Evolutionary conservation across 2,888 invertebrate genomes (phyloP), one percentile per base, ranked within the genome.

Genomic region (Drosophila gaucha): DNA sequence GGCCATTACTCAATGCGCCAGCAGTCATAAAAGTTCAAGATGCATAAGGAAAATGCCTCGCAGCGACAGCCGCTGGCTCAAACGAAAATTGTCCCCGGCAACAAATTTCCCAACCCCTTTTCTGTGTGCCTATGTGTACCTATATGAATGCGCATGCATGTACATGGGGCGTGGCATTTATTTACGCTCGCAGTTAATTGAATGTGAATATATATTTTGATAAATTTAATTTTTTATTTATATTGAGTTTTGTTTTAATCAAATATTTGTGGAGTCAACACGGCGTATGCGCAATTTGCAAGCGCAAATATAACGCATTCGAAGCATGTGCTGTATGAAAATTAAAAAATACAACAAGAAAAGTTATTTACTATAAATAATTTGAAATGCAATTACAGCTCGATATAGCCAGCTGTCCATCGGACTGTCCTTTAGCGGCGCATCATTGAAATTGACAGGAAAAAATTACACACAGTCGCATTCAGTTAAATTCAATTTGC

Each of bases 381-480:
- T 14, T 41, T 10, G 14, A 24, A 22, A 39, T 38, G 6, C 16
- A n/a, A 12, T 8, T 26, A 6, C 24, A 41, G 14, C 16, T 14
- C 46, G 49, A 31, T 57, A 35, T 31, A 38, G 24, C 12, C 41
- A 63, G 70, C 78, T 80, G 74, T 70, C 78, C 60, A 74, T 71
- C 70, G 47, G 38, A 52, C 66, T 70, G 80, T 86, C 87, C 87
- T 80, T 87, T 77, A 80, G 77, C 58, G 36, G 54, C 66, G 85
- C 78, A 77, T 82, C 74, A 84, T 87, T 87, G 67, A 58, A 80
- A 80, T 74, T 84, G 85, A 68, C 87, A n/a, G n/a, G n/a, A n/a
- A n/a, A n/a, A n/a, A n/a, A n/a, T n/a, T n/a, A n/a, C n/a, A n/a
- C n/a, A n/a, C n/a, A n/a, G n/a, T n/a, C n/a, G n/a, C n/a, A n/a